phyloP scores from a whole-genome alignment of 2,888 invertebrate species.

The Deilephila porcellus region DNA sequence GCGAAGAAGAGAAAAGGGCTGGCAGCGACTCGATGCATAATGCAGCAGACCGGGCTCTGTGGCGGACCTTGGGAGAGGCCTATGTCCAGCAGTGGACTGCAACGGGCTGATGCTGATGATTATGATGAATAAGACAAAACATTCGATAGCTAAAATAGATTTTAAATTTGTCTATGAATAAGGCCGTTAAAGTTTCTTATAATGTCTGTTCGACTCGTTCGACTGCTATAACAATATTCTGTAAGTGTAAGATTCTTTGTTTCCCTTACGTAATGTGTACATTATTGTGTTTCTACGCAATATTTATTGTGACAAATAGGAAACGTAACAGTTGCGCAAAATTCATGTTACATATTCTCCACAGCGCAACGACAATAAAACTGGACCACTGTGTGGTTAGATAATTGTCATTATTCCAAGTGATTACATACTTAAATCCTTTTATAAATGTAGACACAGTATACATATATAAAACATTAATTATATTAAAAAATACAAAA shows the following conservation, averaged over 20 bases:
- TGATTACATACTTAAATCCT: neutral
- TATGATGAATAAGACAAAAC: too few species aligned
- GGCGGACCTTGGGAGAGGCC: too few species aligned
- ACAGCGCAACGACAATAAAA: neutral
- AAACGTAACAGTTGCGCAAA: slow-evolving; percentile 17
- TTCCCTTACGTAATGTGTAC: neutral
- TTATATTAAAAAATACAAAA: too few species aligned
- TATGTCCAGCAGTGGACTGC: too few species aligned
- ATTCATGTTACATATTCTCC: neutral
- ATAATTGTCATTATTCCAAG: slow-evolving; percentile 14
- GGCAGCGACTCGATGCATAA: too few species aligned
- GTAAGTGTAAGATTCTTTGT: neutral
- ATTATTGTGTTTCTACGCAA: neutral
- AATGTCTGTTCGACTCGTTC: neutral
- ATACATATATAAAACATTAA: too few species aligned
- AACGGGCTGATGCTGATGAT: too few species aligned
- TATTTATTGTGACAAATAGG: slow-evolving; percentile 22
- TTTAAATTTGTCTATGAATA: too few species aligned
- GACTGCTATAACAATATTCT: neutral
- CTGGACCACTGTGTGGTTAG: neutral
- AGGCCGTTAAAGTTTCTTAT: too few species aligned
- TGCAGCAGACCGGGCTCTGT: too few species aligned
- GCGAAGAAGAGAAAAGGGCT: too few species aligned
- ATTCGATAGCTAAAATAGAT: too few species aligned
- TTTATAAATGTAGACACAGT: neutral